Evolutionary conservation across 2,797 vertebrate genomes (phyloP).

Genomic region (Ptychobarbus kaznakovi): DNA sequence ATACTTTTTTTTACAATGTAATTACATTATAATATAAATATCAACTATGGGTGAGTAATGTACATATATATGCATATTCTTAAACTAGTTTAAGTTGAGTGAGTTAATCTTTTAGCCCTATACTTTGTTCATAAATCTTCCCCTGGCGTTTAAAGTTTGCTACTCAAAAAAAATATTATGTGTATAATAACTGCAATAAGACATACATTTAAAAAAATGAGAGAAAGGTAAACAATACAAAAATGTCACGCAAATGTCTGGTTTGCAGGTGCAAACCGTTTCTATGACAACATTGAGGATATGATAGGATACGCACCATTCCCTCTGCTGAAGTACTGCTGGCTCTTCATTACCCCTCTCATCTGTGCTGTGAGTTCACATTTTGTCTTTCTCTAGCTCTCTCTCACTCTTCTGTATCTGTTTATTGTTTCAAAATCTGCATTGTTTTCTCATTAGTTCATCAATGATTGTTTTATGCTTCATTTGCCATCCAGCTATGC

Average conservation of each 20-base stretch:
- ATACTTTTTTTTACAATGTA: background rate
- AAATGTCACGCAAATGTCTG: slow-evolving; percentile 35
- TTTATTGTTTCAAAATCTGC: background rate
- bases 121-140: background rate
- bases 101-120: background rate
- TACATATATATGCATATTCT: background rate
- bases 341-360: slow-evolving; percentile 80
- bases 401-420: background rate
- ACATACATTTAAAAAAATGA: background rate
- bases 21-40: background rate
- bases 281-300: slow-evolving; percentile 82
- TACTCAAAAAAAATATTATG: background rate
- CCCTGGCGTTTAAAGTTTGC: background rate
- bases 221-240: background rate
- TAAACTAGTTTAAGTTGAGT: background rate
- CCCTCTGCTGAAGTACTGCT: slow-evolving; percentile 80
- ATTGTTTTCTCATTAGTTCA: slow-evolving; percentile 13
- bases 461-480: background rate
- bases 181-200: background rate
- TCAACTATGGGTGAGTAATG: background rate
- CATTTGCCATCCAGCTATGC: background rate
- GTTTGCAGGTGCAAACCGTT: slow-evolving; percentile 79
- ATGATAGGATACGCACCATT: slow-evolving; percentile 79
- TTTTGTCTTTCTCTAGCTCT: slow-evolving; percentile 12
- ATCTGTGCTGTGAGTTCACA: slow-evolving; percentile 74